These are phyloP conservation scores for Danaus plexippus DNA, from an alignment of 1,140 invertebrate genomes.

Conservation along the genomic window DNA sequence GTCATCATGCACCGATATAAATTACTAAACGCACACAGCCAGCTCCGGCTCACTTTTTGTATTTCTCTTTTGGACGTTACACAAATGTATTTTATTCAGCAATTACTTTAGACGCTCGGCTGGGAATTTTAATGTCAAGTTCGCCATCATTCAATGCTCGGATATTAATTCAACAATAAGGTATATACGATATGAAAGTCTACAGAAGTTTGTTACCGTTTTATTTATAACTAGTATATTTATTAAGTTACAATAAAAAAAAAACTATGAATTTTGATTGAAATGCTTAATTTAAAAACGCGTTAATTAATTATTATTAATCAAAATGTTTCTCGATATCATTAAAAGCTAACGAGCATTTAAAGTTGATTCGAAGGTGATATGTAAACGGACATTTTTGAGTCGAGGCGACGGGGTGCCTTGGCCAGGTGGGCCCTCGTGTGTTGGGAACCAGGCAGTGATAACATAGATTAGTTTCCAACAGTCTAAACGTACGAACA, in stretches of 20 bases:
- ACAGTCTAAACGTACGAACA: conserved; percentile 29
- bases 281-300: too few species aligned
- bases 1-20: conserved; percentile 66
- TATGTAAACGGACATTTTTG: conserved; percentile 26
- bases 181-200: too few species aligned
- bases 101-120: conserved; percentile 67
- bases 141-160: conserved; percentile 62
- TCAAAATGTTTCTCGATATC: too few species aligned
- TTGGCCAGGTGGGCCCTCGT: conserved; percentile 43
- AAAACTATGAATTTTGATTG: too few species aligned
- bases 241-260: too few species aligned
- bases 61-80: conserved; percentile 57
- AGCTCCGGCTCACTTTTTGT: conserved; percentile 53
- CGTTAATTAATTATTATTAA: too few species aligned
- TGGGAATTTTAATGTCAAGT: conserved; percentile 69
- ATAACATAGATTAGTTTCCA: conserved; percentile 29
- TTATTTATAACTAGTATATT: not conserved
- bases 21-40: conserved; percentile 46
- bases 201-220: not conserved
- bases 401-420: conserved; percentile 39
- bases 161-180: conserved; percentile 54
- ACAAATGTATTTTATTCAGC: conserved; percentile 70
- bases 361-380: conserved; percentile 2
- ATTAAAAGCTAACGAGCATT: too few species aligned
- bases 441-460: conserved; percentile 35